Evolutionary conservation across 2,888 invertebrate species (phyloP), one percentile per base, ranked within the genome.

Genomic region (Drosophila monieri): DNA sequence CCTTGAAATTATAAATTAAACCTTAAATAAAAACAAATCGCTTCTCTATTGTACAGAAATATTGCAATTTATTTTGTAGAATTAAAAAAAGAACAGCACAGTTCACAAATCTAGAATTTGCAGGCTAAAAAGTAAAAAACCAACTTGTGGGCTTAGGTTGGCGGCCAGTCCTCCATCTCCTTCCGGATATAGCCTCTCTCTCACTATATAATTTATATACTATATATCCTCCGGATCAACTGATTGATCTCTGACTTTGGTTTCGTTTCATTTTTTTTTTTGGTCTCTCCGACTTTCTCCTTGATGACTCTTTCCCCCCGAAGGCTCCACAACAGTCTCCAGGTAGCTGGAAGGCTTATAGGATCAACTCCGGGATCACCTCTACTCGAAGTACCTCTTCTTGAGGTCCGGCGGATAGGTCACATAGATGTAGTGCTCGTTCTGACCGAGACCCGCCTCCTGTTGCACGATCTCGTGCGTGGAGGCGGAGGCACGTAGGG

Each of bases 401-500:
- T 97, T 96, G 73, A 97, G 93, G 91, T 97, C 96, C 39, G 96
- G 96, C 78, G 97, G 97, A 93, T 96, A 97, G 56, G 96, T 95
- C 80, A 96, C 96, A 92, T 96, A 97, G 89, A 97, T 96, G 91
- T 96, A 97, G 90, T 95, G 95, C 91, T 95, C 95, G 90, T 95
- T 95, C 88, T 93, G 93, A 66, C 94, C 94, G 58, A 91, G 60
- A n/a, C 55, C 93, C 66, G 91, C 85, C 85, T 93, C 93, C 85
- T 89, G 89, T 92, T 93, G 87, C 85, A 90, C 87, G 49, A 90
- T 90, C 74, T 92, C 92, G 62, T 93, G 90, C 67, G 89, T 85
- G 30, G 90, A 90, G 73, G 90, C 84, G 56, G 90, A 90, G 70
- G 83, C 88, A 52, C 91, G 89, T 74, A 90, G 71, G 35, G 90